These are phyloP conservation scores for Epiblema foenella DNA, from an alignment of 2,888 invertebrate genomes.

Conservation along the genomic window DNA sequence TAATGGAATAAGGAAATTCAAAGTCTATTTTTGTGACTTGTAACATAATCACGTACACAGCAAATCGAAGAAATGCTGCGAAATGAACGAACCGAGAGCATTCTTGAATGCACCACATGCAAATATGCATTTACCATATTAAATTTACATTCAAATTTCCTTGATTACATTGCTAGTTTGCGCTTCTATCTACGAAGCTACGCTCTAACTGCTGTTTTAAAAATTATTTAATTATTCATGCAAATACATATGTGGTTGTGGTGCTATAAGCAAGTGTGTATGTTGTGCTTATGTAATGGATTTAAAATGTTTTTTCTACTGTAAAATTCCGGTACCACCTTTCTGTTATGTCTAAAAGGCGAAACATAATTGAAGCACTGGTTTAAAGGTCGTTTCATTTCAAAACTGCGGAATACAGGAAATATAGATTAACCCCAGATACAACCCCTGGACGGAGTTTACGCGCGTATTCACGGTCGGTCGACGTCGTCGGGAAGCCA, in stretches of 20 bases:
- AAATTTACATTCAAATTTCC: slow-evolving; percentile 3
- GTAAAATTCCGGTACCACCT: not conserved
- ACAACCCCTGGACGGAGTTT: not conserved
- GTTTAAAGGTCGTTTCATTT: not conserved
- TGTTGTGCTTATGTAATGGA: slow-evolving; percentile 14
- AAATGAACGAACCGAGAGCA: slow-evolving; percentile 3
- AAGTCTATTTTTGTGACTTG: not conserved
- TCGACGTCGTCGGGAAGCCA: slow-evolving; percentile 53
- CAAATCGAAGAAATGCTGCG: slow-evolving; percentile 3
- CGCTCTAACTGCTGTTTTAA: not conserved
- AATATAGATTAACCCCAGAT: slow-evolving; percentile 15
- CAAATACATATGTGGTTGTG: not conserved
- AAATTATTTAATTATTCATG: not conserved
- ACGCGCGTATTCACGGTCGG: slow-evolving; percentile 45
- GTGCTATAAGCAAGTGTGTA: slow-evolving; percentile 14
- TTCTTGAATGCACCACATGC: not conserved
- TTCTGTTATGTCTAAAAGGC: not conserved
- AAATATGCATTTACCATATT: not conserved
- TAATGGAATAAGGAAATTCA: slow-evolving; percentile 13
- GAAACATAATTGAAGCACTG: not conserved
- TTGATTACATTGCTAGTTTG: not conserved
- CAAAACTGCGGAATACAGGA: not conserved
- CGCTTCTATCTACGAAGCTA: not conserved
- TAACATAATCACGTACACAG: not conserved
- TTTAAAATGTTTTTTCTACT: not conserved